Conservation (phyloP, 2,797 vertebrate species). For the Gymnoscopelus microlampas region DNA sequence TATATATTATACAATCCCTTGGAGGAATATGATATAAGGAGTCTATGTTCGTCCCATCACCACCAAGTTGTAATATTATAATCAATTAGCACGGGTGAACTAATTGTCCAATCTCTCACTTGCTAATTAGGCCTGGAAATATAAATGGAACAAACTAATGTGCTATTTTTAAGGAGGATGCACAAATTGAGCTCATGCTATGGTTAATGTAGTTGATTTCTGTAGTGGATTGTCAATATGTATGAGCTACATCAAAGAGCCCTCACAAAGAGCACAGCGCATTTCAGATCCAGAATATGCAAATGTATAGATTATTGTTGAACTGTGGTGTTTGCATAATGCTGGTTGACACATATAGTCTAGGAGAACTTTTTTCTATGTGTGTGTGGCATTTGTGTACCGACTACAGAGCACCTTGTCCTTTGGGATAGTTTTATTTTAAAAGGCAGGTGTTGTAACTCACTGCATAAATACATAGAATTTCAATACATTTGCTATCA, state of each 20-base stretch:
- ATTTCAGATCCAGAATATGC: slow-evolving; percentile 70
- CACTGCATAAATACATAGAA: slow-evolving; percentile 31
- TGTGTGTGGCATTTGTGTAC: slow-evolving; percentile 59
- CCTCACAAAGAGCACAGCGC: slow-evolving; percentile 55
- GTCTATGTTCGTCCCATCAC: slow-evolving; percentile 69
- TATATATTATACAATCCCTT: slow-evolving; percentile 76
- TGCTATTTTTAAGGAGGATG: slow-evolving; percentile 38
- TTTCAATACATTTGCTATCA: slow-evolving; percentile 29
- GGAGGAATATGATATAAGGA: slow-evolving; percentile 64
- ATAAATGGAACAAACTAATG: slow-evolving; percentile 74
- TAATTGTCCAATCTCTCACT: slow-evolving; percentile 79
- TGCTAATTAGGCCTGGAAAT: slow-evolving; percentile 75
- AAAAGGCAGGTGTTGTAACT: slow-evolving; percentile 49
- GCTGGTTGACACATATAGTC: slow-evolving; percentile 55
- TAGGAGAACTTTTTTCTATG: slow-evolving; percentile 44
- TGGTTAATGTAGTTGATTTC: slow-evolving; percentile 58
- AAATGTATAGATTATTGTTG: slow-evolving; percentile 69
- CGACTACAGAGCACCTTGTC: slow-evolving; percentile 69
- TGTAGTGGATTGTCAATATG: slow-evolving; percentile 77
- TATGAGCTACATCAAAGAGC: slow-evolving; percentile 80
- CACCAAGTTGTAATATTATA: slow-evolving; percentile 76
- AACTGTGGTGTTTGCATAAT: slow-evolving; percentile 73
- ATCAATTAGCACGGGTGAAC: slow-evolving; percentile 79
- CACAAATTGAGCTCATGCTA: slow-evolving; percentile 65
- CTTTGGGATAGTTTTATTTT: slow-evolving; percentile 70